Evolutionary conservation across 2,113 vertebrate genomes (phyloP).

Genomic region (Vidua chalybeata): DNA sequence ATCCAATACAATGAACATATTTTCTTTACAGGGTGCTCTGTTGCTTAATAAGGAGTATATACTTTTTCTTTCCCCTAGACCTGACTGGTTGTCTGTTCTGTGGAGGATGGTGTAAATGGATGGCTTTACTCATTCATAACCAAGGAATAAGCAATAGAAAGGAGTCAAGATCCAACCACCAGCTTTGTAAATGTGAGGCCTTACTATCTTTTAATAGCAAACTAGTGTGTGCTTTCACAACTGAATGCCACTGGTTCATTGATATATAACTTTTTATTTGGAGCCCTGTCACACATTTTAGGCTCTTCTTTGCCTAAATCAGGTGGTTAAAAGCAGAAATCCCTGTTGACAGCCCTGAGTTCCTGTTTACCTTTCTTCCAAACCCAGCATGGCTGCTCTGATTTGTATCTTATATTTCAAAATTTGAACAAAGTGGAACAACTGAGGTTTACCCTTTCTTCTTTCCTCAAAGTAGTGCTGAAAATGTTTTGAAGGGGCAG

Average conservation of each 20-base stretch:
- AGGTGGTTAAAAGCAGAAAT: not conserved
- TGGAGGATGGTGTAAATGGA: not conserved
- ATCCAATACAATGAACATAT: not conserved
- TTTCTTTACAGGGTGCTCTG: not conserved
- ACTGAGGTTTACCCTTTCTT: not conserved
- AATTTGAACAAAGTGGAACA: not conserved
- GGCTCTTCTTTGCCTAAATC: not conserved
- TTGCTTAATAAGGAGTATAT: not conserved
- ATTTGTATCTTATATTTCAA: not conserved
- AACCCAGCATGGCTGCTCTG: not conserved
- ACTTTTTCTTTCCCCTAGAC: not conserved
- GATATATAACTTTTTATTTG: not conserved
- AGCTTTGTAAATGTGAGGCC: not conserved
- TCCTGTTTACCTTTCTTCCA: not conserved
- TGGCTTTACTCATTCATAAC: not conserved
- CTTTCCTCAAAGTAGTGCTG: not conserved
- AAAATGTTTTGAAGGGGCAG: not conserved
- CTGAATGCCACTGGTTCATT: not conserved
- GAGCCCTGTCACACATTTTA: not conserved
- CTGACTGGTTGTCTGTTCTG: not conserved
- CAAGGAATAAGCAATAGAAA: not conserved
- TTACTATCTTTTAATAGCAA: not conserved
- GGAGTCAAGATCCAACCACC: not conserved
- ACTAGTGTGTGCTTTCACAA: not conserved
- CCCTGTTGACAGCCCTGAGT: not conserved